phyloP scores from a whole-genome alignment of 2,797 vertebrate genomes.

The Xenops minutus region DNA sequence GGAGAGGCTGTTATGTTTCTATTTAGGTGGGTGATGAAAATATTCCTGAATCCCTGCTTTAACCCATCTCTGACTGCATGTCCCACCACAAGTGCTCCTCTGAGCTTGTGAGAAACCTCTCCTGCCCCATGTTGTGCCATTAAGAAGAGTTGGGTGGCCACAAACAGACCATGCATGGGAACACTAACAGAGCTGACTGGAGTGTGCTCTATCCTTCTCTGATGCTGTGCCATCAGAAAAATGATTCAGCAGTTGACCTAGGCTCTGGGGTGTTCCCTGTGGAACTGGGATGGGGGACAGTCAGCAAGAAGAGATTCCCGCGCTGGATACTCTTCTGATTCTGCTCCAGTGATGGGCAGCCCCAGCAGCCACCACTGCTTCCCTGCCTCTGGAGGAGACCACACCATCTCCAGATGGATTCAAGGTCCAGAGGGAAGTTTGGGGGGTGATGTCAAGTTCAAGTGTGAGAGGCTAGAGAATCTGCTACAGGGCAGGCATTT shows the following conservation, averaged over 20 bases:
- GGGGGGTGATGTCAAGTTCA: not conserved
- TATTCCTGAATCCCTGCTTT: not conserved
- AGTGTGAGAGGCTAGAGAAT: not conserved
- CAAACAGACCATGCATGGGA: not conserved
- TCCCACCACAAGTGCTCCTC: not conserved
- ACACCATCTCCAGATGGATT: not conserved
- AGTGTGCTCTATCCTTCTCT: not conserved
- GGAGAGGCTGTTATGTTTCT: conserved; percentile 16
- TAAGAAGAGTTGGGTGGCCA: not conserved
- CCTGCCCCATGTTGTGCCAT: not conserved
- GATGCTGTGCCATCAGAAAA: not conserved
- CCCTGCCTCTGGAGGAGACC: not conserved
- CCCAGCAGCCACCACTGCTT: accelerated
- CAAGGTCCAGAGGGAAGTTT: not conserved
- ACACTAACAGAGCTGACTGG: not conserved
- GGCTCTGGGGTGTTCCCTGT: not conserved
- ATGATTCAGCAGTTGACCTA: not conserved
- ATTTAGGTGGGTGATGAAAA: conserved; percentile 42
- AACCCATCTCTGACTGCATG: not conserved
- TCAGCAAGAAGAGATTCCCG: not conserved
- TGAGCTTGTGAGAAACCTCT: not conserved
- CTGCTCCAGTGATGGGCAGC: not conserved
- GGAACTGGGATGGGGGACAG: not conserved
- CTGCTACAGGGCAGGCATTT: not conserved
- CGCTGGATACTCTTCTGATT: not conserved